A percentile compares a stretch with the other conserved stretches of the same genome.
phyloP scores from a whole-genome alignment of 1,140 invertebrate genomes.

The Laodelphax striatellus region DNA sequence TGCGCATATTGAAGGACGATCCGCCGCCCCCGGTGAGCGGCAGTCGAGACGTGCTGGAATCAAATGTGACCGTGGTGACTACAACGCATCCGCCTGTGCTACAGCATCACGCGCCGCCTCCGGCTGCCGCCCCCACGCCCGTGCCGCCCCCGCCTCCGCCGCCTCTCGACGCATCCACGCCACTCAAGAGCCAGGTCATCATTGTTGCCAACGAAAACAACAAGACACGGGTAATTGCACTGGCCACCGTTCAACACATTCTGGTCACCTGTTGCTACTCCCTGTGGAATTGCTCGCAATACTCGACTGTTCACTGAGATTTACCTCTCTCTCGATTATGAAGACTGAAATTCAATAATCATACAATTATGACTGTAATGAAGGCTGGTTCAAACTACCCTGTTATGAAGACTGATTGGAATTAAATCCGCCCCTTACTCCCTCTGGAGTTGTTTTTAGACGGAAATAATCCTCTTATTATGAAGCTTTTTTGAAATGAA shows the following conservation, averaged over 20 bases:
- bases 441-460: no score
- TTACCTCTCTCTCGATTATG: no score
- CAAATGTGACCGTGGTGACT: constrained; percentile 52
- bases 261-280: background rate
- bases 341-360: no score
- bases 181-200: constrained; percentile 45
- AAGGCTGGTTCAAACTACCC: no score
- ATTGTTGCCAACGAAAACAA: constrained; percentile 65
- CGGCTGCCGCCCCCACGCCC: constrained; percentile 27
- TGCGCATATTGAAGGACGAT: constrained; percentile 12
- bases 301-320: no score
- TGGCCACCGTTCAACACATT: background rate
- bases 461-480: no score
- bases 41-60: constrained; percentile 18
- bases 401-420: no score
- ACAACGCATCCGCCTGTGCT: constrained; percentile 67
- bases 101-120: constrained; percentile 19
- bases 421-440: no score
- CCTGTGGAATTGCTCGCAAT: no score
- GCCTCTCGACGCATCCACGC: constrained; percentile 11
- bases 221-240: constrained; percentile 42
- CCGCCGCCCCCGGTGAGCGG: background rate
- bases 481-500: no score
- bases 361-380: no score
- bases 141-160: constrained; percentile 30